Conservation (phyloP, 1,140 invertebrate species). For the Drosophila saltans region DNA sequence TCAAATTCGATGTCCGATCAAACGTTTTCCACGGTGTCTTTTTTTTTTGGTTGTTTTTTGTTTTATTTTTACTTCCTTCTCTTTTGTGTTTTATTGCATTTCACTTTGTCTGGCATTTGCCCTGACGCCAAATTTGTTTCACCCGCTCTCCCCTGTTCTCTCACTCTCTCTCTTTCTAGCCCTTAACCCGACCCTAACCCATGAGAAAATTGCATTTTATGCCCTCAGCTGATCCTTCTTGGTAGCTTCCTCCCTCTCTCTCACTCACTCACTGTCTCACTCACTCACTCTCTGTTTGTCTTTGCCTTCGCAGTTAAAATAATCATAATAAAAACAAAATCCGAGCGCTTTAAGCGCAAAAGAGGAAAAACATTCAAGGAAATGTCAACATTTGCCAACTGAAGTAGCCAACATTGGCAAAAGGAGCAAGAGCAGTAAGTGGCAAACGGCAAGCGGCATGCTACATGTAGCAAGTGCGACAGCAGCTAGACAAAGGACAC, state of each 20-base stretch:
- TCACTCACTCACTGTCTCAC: not conserved
- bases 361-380: constrained; percentile 46
- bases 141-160: constrained; percentile 3
- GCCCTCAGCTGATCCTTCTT: constrained; percentile 35
- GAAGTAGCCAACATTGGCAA: constrained; percentile 12
- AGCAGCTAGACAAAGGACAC: constrained; percentile 31
- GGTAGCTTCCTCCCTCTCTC: constrained; percentile 16
- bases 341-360: constrained; percentile 51
- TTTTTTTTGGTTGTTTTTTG: not conserved
- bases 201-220: constrained; percentile 77
- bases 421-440: constrained; percentile 15
- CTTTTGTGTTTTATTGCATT: constrained; percentile 76
- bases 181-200: constrained; percentile 12
- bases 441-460: constrained; percentile 9
- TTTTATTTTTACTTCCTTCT: constrained; percentile 14
- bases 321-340: constrained; percentile 81
- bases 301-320: constrained; percentile 76
- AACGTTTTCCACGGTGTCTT: not conserved
- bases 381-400: constrained; percentile 74
- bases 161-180: not conserved
- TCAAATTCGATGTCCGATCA: not conserved
- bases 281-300: constrained; percentile 53
- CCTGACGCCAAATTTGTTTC: constrained; percentile 64
- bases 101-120: constrained; percentile 73
- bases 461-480: constrained; percentile 5